These are phyloP conservation scores for Harpagifer antarcticus DNA, from an alignment of 2,797 vertebrate species.

Conservation along the genomic window DNA sequence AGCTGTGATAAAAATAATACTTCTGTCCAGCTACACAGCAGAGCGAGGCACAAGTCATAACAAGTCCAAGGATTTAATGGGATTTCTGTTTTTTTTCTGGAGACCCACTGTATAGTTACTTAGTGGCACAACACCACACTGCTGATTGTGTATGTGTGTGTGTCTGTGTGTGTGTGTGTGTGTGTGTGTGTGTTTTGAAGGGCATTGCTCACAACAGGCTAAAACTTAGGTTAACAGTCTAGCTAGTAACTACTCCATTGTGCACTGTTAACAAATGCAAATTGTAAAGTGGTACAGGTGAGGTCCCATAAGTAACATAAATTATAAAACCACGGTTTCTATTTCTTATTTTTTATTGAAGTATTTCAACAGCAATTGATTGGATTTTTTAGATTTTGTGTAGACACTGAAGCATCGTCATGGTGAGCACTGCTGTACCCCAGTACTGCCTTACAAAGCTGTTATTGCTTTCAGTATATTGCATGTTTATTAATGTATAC, in stretches of 20 bases:
- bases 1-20: constrained; percentile 4
- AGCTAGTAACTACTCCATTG: no score
- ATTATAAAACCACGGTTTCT: no score
- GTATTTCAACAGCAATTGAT: not conserved
- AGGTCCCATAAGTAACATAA: no score
- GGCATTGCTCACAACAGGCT: not conserved
- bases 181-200: not conserved
- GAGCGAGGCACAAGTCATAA: constrained; percentile 2
- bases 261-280: no score
- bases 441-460: no score
- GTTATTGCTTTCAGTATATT: no score
- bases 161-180: no score
- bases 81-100: constrained; percentile 8
- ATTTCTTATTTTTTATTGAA: no score
- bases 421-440: no score
- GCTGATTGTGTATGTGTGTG: not conserved
- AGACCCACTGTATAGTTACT: constrained; percentile 9
- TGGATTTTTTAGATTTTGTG: not conserved
- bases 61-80: constrained; percentile 35
- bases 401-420: not conserved
- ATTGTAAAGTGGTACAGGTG: no score
- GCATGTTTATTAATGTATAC: no score
- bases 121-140: constrained; percentile 7
- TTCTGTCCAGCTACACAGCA: constrained; percentile 20
- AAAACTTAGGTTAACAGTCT: not conserved